phyloP scores from a whole-genome alignment of 1,140 invertebrate species.

The Cydia fagiglandana region DNA sequence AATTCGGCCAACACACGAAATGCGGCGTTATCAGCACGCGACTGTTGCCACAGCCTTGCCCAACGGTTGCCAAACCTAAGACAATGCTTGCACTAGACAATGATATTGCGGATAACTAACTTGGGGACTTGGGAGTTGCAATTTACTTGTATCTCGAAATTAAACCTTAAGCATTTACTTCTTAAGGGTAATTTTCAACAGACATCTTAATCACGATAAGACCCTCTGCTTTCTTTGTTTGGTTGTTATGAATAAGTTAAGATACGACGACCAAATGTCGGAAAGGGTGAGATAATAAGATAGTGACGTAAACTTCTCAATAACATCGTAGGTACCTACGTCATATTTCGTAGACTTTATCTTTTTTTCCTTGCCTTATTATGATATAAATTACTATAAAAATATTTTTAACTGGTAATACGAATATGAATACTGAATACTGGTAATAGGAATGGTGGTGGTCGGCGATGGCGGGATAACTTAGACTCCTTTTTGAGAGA shows the following conservation, averaged over 20 bases:
- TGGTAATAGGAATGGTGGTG: too few relatives aligned
- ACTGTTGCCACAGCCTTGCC: constrained; percentile 4
- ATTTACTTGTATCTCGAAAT: background rate
- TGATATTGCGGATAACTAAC: constrained; percentile 19
- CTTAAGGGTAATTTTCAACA: background rate
- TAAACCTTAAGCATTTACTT: background rate
- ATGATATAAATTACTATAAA: background rate
- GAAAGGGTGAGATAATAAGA: constrained; percentile 6
- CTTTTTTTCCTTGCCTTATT: background rate
- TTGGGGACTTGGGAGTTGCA: constrained; percentile 3
- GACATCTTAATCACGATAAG: background rate
- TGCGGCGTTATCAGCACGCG: constrained; percentile 11
- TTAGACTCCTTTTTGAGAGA: too few relatives aligned
- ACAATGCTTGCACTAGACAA: constrained; percentile 15
- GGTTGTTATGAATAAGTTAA: background rate
- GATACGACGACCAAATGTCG: background rate
- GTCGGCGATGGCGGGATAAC: too few relatives aligned
- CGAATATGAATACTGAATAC: too few relatives aligned
- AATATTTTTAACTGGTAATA: background rate
- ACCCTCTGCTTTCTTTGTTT: background rate
- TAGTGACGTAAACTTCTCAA: background rate
- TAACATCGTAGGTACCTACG: background rate
- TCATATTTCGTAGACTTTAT: background rate
- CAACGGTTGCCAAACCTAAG: constrained; percentile 15
- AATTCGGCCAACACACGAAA: constrained; percentile 2